phyloP scores from a whole-genome alignment of 2,888 invertebrate species.

The Drosophila nr. fundita region DNA sequence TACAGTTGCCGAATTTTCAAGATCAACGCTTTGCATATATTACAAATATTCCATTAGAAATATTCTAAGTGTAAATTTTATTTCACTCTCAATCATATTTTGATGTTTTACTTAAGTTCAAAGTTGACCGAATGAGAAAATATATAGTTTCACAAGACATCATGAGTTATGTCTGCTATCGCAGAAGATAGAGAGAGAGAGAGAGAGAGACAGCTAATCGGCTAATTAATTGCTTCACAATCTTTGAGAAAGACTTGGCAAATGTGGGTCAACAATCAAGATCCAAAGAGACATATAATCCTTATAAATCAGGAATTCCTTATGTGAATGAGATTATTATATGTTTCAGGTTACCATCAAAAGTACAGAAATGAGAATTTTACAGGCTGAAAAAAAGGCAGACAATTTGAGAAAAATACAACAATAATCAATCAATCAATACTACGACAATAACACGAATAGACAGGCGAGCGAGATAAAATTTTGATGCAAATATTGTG shows the following conservation, averaged over 20 bases:
- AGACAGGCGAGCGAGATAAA: slow-evolving; percentile 8
- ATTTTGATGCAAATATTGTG: slow-evolving; percentile 6
- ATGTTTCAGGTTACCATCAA: not conserved
- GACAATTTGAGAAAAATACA: slow-evolving; percentile 14
- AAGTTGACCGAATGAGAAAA: not conserved
- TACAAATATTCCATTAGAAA: not conserved
- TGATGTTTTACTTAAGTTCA: not conserved
- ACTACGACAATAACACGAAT: slow-evolving; percentile 41
- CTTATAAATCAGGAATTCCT: not conserved
- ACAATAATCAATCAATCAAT: slow-evolving; percentile 18
- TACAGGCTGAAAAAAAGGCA: slow-evolving; percentile 1
- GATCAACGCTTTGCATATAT: not conserved
- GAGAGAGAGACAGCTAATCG: not conserved
- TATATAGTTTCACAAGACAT: not conserved
- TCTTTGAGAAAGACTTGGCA: not conserved
- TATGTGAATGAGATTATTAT: slow-evolving; percentile 5
- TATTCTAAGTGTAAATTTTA: not conserved
- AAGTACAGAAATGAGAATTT: slow-evolving; percentile 7
- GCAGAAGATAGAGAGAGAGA: not conserved
- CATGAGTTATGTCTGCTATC: not conserved
- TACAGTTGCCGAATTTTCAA: not conserved
- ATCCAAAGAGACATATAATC: not conserved
- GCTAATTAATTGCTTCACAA: not conserved
- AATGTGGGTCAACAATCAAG: not conserved
- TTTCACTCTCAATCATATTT: not conserved